phyloP scores from a whole-genome alignment of 2,888 invertebrate genomes.

The Pomacea canaliculata region DNA sequence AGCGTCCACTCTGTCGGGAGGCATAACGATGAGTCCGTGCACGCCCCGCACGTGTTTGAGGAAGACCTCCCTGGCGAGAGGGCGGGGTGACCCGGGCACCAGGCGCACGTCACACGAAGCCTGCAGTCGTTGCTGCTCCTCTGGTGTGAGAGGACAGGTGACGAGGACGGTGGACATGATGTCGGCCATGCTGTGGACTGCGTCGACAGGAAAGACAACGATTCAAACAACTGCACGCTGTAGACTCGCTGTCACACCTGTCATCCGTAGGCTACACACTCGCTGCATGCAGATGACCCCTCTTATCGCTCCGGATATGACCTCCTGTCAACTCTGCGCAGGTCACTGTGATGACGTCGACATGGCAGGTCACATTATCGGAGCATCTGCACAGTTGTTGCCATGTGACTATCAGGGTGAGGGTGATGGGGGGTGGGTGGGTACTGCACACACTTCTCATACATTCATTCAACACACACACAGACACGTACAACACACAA shows the following conservation, averaged over 20 bases:
- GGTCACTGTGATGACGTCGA: too few relatives aligned
- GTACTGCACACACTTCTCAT: too few relatives aligned
- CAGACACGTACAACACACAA: too few relatives aligned
- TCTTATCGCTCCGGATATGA: too few relatives aligned
- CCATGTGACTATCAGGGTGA: too few relatives aligned
- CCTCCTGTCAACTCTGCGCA: too few relatives aligned
- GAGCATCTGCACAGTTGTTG: too few relatives aligned
- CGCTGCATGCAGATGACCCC: too few relatives aligned
- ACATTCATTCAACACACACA: too few relatives aligned
- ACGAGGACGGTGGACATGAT: constrained; percentile 10
- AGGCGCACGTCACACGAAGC: constrained; percentile 21
- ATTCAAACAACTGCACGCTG: neutral
- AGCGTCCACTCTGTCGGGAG: constrained; percentile 43
- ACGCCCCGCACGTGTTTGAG: constrained; percentile 31
- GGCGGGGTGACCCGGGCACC: constrained; percentile 17
- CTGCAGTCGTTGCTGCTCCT: constrained; percentile 16
- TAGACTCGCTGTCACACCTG: neutral
- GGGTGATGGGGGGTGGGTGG: too few relatives aligned
- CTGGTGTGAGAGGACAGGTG: constrained; percentile 24
- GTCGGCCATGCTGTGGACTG: neutral
- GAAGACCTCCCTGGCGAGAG: constrained; percentile 31
- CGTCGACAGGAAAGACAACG: neutral
- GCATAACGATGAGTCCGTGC: constrained; percentile 36
- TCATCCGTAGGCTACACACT: neutral
- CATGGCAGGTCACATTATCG: too few relatives aligned